phyloP scores from a whole-genome alignment of 2,888 invertebrate genomes.

The Hypercompe scribonia region DNA sequence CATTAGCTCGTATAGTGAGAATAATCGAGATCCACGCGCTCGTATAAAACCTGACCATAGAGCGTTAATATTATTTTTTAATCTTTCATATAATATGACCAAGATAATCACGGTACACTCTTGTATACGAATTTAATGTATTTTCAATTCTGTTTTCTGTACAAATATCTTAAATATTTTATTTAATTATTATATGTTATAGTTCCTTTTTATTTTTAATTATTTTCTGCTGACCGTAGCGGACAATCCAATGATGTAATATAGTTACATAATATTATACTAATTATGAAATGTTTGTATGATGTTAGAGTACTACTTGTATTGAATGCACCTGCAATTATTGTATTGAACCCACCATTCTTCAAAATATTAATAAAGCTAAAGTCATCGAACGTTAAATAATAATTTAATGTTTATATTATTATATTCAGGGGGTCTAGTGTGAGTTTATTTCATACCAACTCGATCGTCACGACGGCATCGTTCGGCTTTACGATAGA shows the following conservation, averaged over 20 bases:
- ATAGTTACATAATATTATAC: conserved; percentile 46
- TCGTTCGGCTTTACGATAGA: background rate
- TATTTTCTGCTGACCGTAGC: conserved; percentile 24
- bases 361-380: conserved; percentile 24
- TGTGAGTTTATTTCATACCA: background rate
- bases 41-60: conserved; percentile 23
- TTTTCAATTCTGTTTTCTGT: conserved; percentile 52
- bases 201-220: conserved; percentile 25
- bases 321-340: conserved; percentile 54
- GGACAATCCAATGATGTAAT: conserved; percentile 45
- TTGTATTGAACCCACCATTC: conserved; percentile 48
- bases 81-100: conserved; percentile 36
- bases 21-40: conserved; percentile 40
- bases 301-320: conserved; percentile 51
- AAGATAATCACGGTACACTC: conserved; percentile 43
- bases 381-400: conserved; percentile 11
- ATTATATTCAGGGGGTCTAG: conserved; percentile 34
- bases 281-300: conserved; percentile 45
- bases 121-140: conserved; percentile 59
- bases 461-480: background rate
- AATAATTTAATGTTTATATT: conserved; percentile 27
- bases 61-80: conserved; percentile 39
- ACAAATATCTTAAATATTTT: conserved; percentile 55
- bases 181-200: conserved; percentile 55
- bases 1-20: conserved; percentile 48